A percentile compares a stretch with the other conserved stretches of the same genome.
Conservation (phyloP, 2,113 vertebrate genomes). For the Antechinus flavipes region DNA sequence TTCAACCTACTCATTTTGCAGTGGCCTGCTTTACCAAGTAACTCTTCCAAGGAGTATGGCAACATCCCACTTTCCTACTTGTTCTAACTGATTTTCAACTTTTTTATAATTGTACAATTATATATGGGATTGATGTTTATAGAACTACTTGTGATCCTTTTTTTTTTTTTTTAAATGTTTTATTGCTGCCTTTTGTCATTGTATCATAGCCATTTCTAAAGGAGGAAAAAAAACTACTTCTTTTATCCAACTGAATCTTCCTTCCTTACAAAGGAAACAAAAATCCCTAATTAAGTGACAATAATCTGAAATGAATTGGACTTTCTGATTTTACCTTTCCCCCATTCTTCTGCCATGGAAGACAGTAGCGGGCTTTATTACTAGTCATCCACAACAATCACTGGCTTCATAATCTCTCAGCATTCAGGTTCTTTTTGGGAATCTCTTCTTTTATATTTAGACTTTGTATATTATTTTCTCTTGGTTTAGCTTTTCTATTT, state of each 20-base stretch:
- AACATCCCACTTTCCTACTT: background rate
- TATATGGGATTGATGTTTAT: background rate
- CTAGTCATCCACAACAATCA: background rate
- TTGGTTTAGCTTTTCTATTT: background rate
- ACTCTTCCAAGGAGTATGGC: background rate
- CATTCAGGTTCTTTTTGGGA: background rate
- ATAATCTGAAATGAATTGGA: background rate
- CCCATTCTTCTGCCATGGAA: background rate
- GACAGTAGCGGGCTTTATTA: background rate
- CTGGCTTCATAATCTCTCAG: background rate
- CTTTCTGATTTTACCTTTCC: background rate
- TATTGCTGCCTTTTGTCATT: background rate
- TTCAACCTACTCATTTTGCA: background rate
- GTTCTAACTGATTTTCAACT: background rate
- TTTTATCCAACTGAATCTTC: background rate
- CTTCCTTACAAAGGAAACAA: background rate
- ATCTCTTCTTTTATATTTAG: background rate
- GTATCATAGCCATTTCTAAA: background rate
- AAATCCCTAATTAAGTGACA: background rate
- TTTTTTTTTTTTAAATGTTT: background rate
- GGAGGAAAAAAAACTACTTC: background rate
- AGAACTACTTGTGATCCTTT: background rate
- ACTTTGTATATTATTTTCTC: background rate
- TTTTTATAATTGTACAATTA: background rate
- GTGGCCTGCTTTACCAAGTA: background rate